These are phyloP conservation scores for Pomacea maculata DNA, from an alignment of 1,140 invertebrate species.

Conservation along the genomic window DNA sequence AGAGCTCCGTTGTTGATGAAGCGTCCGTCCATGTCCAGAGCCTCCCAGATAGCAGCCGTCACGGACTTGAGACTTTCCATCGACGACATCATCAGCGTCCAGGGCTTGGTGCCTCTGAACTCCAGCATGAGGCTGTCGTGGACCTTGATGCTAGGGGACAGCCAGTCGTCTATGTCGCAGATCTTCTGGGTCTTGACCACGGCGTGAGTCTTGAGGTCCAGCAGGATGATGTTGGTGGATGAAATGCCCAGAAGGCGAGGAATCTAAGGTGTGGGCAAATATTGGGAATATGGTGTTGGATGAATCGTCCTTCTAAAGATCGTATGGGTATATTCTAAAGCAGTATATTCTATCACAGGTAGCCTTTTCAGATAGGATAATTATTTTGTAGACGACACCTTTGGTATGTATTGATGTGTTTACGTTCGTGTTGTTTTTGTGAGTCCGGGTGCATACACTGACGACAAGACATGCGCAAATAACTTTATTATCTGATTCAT, in stretches of 20 bases:
- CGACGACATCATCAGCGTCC: conserved; percentile 66
- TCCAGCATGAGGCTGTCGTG: conserved; percentile 75
- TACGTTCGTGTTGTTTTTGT: too few species aligned
- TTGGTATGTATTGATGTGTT: too few species aligned
- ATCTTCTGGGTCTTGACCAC: conserved; percentile 73
- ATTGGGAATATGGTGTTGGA: neutral
- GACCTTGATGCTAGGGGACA: conserved; percentile 72
- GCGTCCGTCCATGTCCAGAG: conserved; percentile 66
- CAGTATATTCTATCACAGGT: too few species aligned
- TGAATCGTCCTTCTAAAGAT: too few species aligned
- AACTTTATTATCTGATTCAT: too few species aligned
- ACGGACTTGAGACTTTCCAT: conserved; percentile 68
- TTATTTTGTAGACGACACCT: too few species aligned
- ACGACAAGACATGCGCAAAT: too few species aligned
- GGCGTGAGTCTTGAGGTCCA: conserved; percentile 74
- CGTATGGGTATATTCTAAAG: too few species aligned
- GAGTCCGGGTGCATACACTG: too few species aligned
- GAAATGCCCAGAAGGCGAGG: conserved; percentile 74
- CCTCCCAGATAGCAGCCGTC: conserved; percentile 70
- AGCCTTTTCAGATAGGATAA: too few species aligned
- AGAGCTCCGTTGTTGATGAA: conserved; percentile 59
- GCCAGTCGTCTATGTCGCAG: conserved; percentile 75
- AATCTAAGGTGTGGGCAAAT: conserved; percentile 65
- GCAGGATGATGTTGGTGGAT: conserved; percentile 71
- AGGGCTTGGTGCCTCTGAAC: conserved; percentile 72